A percentile compares a stretch with the other conserved stretches of the same genome.
phyloP scores from a whole-genome alignment of 2,113 vertebrate species.

The Equus quagga region DNA sequence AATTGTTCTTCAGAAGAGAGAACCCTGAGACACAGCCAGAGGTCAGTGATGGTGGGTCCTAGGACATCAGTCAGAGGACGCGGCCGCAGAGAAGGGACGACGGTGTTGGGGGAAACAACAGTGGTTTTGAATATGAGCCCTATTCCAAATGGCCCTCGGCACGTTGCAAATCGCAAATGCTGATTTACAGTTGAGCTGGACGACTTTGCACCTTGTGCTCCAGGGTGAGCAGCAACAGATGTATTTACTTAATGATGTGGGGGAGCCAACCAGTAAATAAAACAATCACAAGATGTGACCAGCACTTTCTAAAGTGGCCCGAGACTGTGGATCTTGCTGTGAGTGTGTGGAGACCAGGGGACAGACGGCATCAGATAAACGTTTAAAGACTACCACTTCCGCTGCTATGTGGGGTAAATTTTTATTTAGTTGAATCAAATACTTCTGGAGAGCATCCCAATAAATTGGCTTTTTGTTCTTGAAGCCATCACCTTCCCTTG shows the following conservation, averaged over 20 bases:
- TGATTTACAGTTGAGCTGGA: constrained; percentile 47
- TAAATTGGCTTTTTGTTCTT: constrained; percentile 55
- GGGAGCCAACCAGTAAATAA: constrained; percentile 68
- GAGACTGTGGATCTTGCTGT: neutral
- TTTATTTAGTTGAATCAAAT: constrained; percentile 62
- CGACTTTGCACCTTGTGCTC: constrained; percentile 72
- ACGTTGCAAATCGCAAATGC: neutral
- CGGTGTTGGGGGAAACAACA: neutral
- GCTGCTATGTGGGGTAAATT: neutral
- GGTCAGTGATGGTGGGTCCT: neutral
- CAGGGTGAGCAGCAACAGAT: constrained; percentile 37
- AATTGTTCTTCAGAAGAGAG: neutral
- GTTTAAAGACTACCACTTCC: constrained; percentile 21
- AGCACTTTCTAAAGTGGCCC: constrained; percentile 45
- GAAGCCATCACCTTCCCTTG: constrained; percentile 39
- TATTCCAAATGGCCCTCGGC: neutral
- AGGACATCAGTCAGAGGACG: neutral
- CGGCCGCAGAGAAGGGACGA: neutral
- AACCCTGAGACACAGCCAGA: neutral
- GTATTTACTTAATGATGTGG: constrained; percentile 76
- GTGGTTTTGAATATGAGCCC: neutral
- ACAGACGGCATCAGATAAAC: neutral
- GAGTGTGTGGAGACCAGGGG: neutral
- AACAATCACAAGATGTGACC: constrained; percentile 69
- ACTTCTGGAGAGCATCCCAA: constrained; percentile 64